A percentile compares a stretch with the other conserved stretches of the same genome.
These are phyloP conservation scores for Neoitamus cyanurus DNA, from an alignment of 2,888 invertebrate genomes.

Conservation along the genomic window DNA sequence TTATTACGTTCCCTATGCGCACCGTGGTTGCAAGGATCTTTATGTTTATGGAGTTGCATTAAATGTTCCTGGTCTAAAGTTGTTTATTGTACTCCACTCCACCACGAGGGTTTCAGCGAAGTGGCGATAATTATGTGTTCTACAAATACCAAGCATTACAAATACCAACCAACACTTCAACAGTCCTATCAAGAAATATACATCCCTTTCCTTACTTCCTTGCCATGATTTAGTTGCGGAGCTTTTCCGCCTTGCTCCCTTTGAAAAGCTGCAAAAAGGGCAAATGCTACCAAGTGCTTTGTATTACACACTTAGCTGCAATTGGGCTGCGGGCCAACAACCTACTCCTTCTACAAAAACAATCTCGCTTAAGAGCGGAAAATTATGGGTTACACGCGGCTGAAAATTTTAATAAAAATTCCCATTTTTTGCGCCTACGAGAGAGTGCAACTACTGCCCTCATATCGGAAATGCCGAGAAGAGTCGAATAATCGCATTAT, in stretches of 20 bases:
- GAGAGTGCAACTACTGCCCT: neutral
- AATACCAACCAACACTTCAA: neutral
- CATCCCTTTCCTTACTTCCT: neutral
- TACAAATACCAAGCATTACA: neutral
- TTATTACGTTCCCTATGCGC: neutral
- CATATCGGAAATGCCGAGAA: neutral
- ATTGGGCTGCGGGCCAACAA: neutral
- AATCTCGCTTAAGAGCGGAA: neutral
- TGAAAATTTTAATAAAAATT: neutral
- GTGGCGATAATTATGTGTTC: constrained; percentile 8
- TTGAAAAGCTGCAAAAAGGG: neutral
- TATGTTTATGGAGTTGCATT: neutral
- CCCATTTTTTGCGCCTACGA: neutral
- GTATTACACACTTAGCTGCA: neutral
- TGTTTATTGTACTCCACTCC: neutral
- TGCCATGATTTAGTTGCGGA: neutral
- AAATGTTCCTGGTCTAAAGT: neutral
- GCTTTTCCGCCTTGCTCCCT: neutral
- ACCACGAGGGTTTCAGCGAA: neutral
- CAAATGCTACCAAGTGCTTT: neutral
- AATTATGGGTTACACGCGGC: neutral
- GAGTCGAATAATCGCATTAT: neutral
- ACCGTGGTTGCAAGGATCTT: neutral
- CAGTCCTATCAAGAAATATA: neutral
- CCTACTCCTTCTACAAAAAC: neutral